A percentile compares a stretch with the other conserved stretches of the same genome.
Evolutionary conservation across 2,113 vertebrate species (phyloP).

Genomic region (Antechinus flavipes): DNA sequence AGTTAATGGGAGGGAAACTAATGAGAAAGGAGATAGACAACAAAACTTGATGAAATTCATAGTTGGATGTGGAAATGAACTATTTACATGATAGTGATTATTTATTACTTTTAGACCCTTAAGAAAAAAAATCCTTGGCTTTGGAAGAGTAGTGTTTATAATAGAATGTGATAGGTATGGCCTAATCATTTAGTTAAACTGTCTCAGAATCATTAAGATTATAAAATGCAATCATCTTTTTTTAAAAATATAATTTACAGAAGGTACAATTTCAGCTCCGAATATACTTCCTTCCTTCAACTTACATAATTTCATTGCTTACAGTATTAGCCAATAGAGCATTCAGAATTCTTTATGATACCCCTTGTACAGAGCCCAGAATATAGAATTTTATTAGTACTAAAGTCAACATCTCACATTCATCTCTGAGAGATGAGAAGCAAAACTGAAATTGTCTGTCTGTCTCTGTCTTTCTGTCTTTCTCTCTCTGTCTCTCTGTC

Average conservation of each 20-base stretch:
- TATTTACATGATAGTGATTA: conserved; percentile 36
- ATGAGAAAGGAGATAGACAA: no score
- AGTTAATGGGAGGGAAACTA: no score
- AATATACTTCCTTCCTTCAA: conserved; percentile 49
- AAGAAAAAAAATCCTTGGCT: conserved; percentile 31
- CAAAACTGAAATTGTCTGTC: background rate
- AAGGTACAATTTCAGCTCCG: conserved; percentile 39
- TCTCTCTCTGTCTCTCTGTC: background rate
- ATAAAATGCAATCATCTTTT: conserved; percentile 21
- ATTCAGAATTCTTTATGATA: conserved; percentile 51
- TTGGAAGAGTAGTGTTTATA: conserved; percentile 6
- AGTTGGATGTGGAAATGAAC: background rate
- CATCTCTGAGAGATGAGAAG: conserved; percentile 59
- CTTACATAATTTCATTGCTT: conserved; percentile 61
- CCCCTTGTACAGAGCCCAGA: conserved; percentile 49
- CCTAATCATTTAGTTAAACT: background rate
- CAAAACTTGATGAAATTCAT: background rate
- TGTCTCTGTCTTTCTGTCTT: background rate
- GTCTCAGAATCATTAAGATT: background rate
- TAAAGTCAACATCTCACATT: conserved; percentile 57
- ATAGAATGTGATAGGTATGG: conserved; percentile 17
- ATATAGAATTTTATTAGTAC: conserved; percentile 62
- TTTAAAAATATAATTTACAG: conserved; percentile 36
- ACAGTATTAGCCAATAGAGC: conserved; percentile 37
- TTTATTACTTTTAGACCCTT: conserved; percentile 52